These are phyloP conservation scores for Montipora foliosa DNA, from an alignment of 64 coral and sea anemone species.

Conservation along the genomic window DNA sequence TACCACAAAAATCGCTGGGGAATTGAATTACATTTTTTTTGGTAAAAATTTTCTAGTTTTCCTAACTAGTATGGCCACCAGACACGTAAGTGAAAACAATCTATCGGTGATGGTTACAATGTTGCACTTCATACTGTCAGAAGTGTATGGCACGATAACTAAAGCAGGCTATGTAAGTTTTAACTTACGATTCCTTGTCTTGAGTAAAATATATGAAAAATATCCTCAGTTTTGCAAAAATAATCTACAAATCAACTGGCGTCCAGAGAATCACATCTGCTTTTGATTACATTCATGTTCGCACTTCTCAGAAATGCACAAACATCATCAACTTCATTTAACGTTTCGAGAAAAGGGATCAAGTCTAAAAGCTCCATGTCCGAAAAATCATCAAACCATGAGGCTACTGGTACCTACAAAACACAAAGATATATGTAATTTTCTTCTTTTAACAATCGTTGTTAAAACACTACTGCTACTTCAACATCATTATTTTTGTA, in stretches of 20 bases:
- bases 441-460: no score
- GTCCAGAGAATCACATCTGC: constrained; percentile 18
- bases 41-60: no score
- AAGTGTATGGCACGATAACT: neutral
- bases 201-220: neutral
- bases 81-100: no score
- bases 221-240: neutral
- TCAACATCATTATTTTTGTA: no score
- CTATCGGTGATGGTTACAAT: no score
- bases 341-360: constrained; percentile 82
- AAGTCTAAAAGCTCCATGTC: constrained; percentile 85
- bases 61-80: no score
- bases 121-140: neutral
- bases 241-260: neutral
- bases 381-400: constrained; percentile 90
- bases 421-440: neutral
- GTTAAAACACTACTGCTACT: no score
- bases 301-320: constrained; percentile 81
- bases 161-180: neutral
- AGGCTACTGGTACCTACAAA: constrained; percentile 82
- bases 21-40: no score
- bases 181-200: neutral
- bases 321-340: constrained; percentile 85
- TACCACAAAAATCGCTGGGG: no score
- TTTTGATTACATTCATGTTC: constrained; percentile 58